Evolutionary conservation across 64 coral and sea anemone genomes (phyloP), one percentile per base, ranked within the genome.

Genomic region (Orbicella faveolata): DNA sequence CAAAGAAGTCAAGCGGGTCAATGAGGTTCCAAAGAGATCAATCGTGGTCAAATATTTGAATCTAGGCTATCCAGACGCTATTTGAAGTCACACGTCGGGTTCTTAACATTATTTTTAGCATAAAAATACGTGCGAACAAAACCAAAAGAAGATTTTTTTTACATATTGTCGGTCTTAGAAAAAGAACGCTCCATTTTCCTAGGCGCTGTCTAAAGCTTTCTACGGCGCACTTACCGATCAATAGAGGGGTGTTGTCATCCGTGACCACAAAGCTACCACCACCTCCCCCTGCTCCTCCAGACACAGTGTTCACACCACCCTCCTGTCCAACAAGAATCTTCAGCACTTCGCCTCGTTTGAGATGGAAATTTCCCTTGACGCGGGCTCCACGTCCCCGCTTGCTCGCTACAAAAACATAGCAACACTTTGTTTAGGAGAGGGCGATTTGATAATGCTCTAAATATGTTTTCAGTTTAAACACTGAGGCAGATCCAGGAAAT

Each of bases 231-330:
- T 57, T 90, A 96, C 95, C 95, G 26, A 93, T 87, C 75, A 96
- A 89, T 18, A 96, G 34, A 11, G 91, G 77, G 4, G 84, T 90
- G 76, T 96, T 93, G 34, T 93, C 84, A 74, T 96, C 87, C 8
- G 80, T 93, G 76, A 88, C 88, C 23, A 93, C 78, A 76, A 96
- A 96, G 8, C 91, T 88, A 59, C 95, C 95, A 61, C 95, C 95
- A 0, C 95, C 95, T 55, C 95, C 95, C 26, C 95, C 95, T 76
- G 95, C 89, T 87, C 95, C 95, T 61, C 95, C 95, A n/a, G 95
- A 96, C 10, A 90, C 74, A 18, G 95, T 80, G 91, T 96, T 96
- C 9, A 70, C 86, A 23, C 77, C 77, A 62, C 95, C 95, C 81
- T 96, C 95, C 77, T 96, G 95, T 36, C 91, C 95, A 21, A 96